Conservation (phyloP, 2,113 vertebrate genomes). For the Plotosus lineatus region DNA sequence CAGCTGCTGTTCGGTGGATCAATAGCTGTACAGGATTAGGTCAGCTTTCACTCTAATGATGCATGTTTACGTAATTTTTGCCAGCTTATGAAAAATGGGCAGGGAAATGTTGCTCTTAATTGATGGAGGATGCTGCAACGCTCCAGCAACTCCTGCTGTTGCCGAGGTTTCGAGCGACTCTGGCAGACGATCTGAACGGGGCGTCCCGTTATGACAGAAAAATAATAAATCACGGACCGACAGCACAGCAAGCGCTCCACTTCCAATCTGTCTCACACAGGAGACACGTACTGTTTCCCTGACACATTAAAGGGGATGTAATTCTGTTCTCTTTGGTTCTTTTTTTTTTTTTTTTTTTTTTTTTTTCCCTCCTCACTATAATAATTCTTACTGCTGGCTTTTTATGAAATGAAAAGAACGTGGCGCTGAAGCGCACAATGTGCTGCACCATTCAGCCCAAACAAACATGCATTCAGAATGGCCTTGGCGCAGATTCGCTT, state of each 20-base stretch:
- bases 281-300: slow-evolving; percentile 35
- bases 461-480: slow-evolving; percentile 29
- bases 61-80: slow-evolving; percentile 54
- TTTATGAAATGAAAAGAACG: slow-evolving; percentile 35
- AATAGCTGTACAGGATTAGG: slow-evolving; percentile 38
- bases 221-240: slow-evolving; percentile 49
- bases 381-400: slow-evolving; percentile 31
- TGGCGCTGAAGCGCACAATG: slow-evolving; percentile 21
- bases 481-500: slow-evolving; percentile 29
- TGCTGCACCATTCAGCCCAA: slow-evolving; percentile 38
- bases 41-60: slow-evolving; percentile 52
- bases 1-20: slow-evolving; percentile 27
- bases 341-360: neutral
- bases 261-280: slow-evolving; percentile 38
- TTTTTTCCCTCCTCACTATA: neutral
- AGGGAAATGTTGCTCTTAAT: slow-evolving; percentile 48
- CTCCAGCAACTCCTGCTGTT: slow-evolving; percentile 58
- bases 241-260: slow-evolving; percentile 39
- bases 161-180: slow-evolving; percentile 51
- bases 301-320: slow-evolving; percentile 48
- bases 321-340: slow-evolving; percentile 27
- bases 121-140: slow-evolving; percentile 58
- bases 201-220: slow-evolving; percentile 54
- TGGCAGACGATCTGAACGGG: slow-evolving; percentile 52
- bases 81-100: slow-evolving; percentile 50